phyloP scores from a whole-genome alignment of 2,113 vertebrate species.

The Thunnus maccoyii region DNA sequence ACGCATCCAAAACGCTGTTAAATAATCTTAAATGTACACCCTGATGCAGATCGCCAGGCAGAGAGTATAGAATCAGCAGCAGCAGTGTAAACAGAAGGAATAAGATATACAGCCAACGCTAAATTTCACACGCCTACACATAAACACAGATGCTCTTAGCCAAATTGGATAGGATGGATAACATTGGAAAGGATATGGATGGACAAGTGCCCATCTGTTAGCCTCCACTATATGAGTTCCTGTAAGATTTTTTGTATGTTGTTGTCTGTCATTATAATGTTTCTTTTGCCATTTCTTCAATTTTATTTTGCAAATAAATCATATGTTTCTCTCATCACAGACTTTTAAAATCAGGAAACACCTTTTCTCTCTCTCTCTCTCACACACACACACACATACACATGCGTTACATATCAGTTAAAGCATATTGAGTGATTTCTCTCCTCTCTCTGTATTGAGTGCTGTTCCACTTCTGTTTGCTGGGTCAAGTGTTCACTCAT shows the following conservation, averaged over 20 bases:
- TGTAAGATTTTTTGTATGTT: not conserved
- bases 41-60: constrained; percentile 1
- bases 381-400: constrained; percentile 9
- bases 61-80: not conserved
- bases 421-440: not conserved
- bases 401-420: not conserved
- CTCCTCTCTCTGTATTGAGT: constrained; percentile 23
- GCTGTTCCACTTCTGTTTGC: constrained; percentile 27
- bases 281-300: not conserved
- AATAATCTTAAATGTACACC: constrained; percentile 7
- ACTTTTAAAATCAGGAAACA: not conserved
- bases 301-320: constrained; percentile 7
- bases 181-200: not conserved
- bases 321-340: not conserved
- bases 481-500: constrained; percentile 44
- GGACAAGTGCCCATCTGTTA: constrained; percentile 23
- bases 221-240: not conserved
- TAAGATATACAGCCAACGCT: constrained; percentile 22
- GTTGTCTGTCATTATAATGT: not conserved
- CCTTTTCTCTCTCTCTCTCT: no score
- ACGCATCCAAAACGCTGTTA: not conserved
- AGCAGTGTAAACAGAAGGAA: constrained; percentile 27
- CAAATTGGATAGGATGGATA: constrained; percentile 14
- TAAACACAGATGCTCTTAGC: constrained; percentile 11
- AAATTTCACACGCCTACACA: constrained; percentile 44